Conservation (phyloP, 2,797 vertebrate species). For the Esox lucius region DNA sequence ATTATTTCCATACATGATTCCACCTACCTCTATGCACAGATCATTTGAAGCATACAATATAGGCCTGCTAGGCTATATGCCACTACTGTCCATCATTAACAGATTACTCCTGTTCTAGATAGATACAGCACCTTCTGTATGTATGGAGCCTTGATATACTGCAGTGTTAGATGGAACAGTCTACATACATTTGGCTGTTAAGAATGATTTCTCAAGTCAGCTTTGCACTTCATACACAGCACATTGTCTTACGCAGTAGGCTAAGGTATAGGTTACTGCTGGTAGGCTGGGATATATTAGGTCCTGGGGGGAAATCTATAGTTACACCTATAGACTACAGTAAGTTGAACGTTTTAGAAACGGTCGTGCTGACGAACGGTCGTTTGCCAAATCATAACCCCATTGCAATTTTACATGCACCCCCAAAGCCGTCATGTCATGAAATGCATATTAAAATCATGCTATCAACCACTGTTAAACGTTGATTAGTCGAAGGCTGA, state of each 20-base stretch:
- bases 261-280: slow-evolving; percentile 46
- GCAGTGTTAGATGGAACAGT: slow-evolving; percentile 60
- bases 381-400: slow-evolving; percentile 51
- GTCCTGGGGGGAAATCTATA: slow-evolving; percentile 29
- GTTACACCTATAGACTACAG: slow-evolving; percentile 51
- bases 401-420: slow-evolving; percentile 35
- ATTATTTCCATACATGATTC: slow-evolving; percentile 28
- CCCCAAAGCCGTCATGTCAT: slow-evolving; percentile 30
- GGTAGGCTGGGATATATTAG: slow-evolving; percentile 31
- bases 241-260: slow-evolving; percentile 50
- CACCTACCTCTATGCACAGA: slow-evolving; percentile 54
- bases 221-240: slow-evolving; percentile 38
- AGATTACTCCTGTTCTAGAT: slow-evolving; percentile 33
- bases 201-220: slow-evolving; percentile 52
- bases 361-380: slow-evolving; percentile 48
- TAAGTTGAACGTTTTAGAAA: slow-evolving; percentile 57
- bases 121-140: slow-evolving; percentile 41
- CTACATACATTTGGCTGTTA: slow-evolving; percentile 53
- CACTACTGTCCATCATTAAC: slow-evolving; percentile 60
- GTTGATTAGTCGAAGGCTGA: slow-evolving; percentile 52
- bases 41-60: slow-evolving; percentile 57
- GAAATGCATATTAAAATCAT: slow-evolving; percentile 34
- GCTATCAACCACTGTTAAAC: slow-evolving; percentile 13
- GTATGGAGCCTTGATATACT: slow-evolving; percentile 36
- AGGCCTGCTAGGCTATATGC: slow-evolving; percentile 45